Percentiles rank a stretch among this genome's conserved stretches.
These are phyloP conservation scores for Pygmarrhopalites habei DNA, from an alignment of 1,140 invertebrate species.

Conservation along the genomic window DNA sequence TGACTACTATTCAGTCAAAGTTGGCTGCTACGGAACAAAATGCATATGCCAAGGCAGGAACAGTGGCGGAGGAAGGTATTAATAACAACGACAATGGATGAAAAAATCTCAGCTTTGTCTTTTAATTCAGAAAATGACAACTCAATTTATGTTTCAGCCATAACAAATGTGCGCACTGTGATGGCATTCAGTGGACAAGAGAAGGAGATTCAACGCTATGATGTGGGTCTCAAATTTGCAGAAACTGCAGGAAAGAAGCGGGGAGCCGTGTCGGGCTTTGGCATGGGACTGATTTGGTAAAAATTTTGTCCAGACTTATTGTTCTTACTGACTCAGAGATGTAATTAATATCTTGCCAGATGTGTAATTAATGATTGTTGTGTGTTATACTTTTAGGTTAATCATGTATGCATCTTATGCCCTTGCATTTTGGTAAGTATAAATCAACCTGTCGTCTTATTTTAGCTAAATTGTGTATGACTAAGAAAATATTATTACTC, in stretches of 20 bases:
- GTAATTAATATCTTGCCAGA: no score
- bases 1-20: conserved; percentile 38
- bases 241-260: conserved; percentile 40
- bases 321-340: no score
- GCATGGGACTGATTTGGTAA: conserved; percentile 44
- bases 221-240: conserved; percentile 44
- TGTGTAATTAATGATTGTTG: no score
- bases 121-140: no score
- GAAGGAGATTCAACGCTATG: conserved; percentile 47
- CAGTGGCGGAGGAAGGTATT: conserved; percentile 52
- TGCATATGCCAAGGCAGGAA: conserved; percentile 50
- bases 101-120: no score
- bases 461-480: no score
- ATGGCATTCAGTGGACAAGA: conserved; percentile 49
- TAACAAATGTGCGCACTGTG: conserved; percentile 51
- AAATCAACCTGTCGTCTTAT: not conserved
- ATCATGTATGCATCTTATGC: conserved; percentile 48
- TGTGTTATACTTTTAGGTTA: no score
- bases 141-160: conserved; percentile 50
- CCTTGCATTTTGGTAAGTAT: conserved; percentile 46
- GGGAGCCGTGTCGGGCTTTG: conserved; percentile 43
- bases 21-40: conserved; percentile 45
- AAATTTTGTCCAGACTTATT: no score
- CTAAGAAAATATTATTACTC: no score
- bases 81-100: no score